A percentile compares a stretch with the other conserved stretches of the same genome.
These are phyloP conservation scores for Hyperoplus lanceolatus DNA, from an alignment of 2,797 vertebrate species.

Conservation along the genomic window DNA sequence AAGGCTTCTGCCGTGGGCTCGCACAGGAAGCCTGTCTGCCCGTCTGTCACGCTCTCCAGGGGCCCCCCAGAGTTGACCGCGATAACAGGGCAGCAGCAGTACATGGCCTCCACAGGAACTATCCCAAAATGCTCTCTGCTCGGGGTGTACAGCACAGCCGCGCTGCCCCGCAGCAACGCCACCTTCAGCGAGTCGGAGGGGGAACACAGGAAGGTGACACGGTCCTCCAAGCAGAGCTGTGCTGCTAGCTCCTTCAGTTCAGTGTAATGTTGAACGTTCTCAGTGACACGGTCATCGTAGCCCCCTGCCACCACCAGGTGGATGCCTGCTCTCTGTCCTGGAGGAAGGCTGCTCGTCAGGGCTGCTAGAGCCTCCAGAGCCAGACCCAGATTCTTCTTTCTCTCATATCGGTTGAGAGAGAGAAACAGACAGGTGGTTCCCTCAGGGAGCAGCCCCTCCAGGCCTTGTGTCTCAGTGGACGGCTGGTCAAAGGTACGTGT, in stretches of 20 bases:
- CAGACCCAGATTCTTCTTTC: conserved; percentile 94
- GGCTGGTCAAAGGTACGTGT: conserved; percentile 86
- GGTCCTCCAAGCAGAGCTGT: conserved; percentile 83
- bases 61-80: conserved; percentile 96
- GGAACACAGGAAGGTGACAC: conserved; percentile 93
- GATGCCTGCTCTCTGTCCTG: conserved; percentile 83
- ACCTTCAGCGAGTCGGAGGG: conserved; percentile 93
- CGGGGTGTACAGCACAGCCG: conserved; percentile 95
- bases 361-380: conserved; percentile 89
- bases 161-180: conserved; percentile 86
- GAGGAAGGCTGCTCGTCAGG: conserved; percentile 83
- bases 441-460: conserved; percentile 86
- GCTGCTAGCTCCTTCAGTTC: conserved; percentile 88
- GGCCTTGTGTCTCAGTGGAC: conserved; percentile 69
- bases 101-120: conserved; percentile 98
- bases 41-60: conserved; percentile 91
- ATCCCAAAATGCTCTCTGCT: conserved; percentile 98
- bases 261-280: conserved; percentile 93
- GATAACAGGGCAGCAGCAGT: conserved; percentile 93
- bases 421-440: conserved; percentile 90
- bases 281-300: conserved; percentile 92
- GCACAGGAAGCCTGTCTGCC: conserved; percentile 93
- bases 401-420: conserved; percentile 97
- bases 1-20: conserved; percentile 89
- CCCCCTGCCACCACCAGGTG: conserved; percentile 96